phyloP scores from a whole-genome alignment of 2,888 invertebrate species.

The Branchinecta sandiegonensis region DNA sequence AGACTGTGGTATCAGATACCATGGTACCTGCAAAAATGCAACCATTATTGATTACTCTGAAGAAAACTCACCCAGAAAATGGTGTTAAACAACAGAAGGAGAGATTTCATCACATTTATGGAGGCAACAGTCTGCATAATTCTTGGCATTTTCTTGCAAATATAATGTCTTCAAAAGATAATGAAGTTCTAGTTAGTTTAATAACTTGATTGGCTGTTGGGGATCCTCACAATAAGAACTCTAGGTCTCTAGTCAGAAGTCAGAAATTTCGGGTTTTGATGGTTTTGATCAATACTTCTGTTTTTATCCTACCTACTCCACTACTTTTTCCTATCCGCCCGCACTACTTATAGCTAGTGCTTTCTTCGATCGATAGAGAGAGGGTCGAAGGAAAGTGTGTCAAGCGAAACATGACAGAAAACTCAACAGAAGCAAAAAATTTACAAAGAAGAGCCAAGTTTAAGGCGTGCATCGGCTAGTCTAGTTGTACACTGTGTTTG shows the following conservation, averaged over 20 bases:
- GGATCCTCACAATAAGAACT: neutral
- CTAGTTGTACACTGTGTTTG: too few species aligned
- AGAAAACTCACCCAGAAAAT: constrained; percentile 58
- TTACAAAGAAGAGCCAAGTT: too few species aligned
- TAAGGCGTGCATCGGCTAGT: too few species aligned
- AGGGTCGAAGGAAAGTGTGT: too few species aligned
- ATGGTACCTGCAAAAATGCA: too few species aligned
- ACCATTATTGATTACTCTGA: neutral
- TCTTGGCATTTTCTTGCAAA: constrained; percentile 44
- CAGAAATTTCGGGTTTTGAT: neutral
- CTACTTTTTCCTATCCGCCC: too few species aligned
- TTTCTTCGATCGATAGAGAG: too few species aligned
- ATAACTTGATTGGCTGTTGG: neutral
- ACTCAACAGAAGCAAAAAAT: too few species aligned
- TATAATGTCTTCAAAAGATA: neutral
- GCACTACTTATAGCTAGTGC: too few species aligned
- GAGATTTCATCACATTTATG: constrained; percentile 59
- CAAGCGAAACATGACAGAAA: too few species aligned
- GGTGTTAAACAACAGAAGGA: constrained; percentile 63
- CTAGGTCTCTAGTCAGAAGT: too few species aligned
- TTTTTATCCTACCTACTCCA: neutral
- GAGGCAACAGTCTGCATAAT: constrained; percentile 55
- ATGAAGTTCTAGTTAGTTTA: neutral
- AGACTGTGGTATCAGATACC: too few species aligned
- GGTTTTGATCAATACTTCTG: neutral